phyloP scores from a whole-genome alignment of 2,888 invertebrate genomes.

The Amphipyra berbera region DNA sequence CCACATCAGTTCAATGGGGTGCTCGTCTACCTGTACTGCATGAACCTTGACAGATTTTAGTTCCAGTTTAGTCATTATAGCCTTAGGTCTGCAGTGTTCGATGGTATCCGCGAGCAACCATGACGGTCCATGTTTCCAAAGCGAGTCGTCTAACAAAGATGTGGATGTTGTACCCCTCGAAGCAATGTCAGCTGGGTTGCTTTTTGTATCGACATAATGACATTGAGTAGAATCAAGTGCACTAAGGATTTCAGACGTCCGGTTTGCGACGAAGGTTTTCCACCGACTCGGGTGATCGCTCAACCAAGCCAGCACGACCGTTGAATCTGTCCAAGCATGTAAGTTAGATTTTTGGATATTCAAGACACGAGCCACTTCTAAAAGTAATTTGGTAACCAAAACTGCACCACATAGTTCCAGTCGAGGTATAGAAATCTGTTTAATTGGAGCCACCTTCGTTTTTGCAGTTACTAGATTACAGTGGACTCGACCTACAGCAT shows the following conservation, averaged over 20 bases:
- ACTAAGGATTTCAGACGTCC: not conserved
- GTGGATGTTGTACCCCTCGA: not conserved
- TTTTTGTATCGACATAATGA: not conserved
- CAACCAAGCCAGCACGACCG: slow-evolving; percentile 4
- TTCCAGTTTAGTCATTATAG: not conserved
- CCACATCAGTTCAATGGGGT: not conserved
- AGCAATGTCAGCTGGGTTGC: slow-evolving; percentile 2
- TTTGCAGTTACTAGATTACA: not conserved
- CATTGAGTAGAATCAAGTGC: not conserved
- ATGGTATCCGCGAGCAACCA: not conserved
- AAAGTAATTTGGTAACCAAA: not conserved
- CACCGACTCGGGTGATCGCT: slow-evolving; percentile 5
- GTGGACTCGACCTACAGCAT: no score
- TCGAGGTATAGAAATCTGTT: not conserved
- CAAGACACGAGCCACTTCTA: not conserved
- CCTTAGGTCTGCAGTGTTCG: not conserved
- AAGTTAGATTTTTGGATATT: not conserved
- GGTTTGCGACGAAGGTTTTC: slow-evolving; percentile 4
- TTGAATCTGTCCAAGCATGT: slow-evolving; percentile 4
- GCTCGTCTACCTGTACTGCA: not conserved
- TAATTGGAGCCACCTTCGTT: slow-evolving; percentile 3
- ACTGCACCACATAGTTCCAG: not conserved
- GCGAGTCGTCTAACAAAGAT: not conserved
- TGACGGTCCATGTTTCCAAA: not conserved
- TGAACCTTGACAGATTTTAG: not conserved